These are phyloP conservation scores for Bungarus multicinctus DNA, from an alignment of 2,113 vertebrate species.

Conservation along the genomic window DNA sequence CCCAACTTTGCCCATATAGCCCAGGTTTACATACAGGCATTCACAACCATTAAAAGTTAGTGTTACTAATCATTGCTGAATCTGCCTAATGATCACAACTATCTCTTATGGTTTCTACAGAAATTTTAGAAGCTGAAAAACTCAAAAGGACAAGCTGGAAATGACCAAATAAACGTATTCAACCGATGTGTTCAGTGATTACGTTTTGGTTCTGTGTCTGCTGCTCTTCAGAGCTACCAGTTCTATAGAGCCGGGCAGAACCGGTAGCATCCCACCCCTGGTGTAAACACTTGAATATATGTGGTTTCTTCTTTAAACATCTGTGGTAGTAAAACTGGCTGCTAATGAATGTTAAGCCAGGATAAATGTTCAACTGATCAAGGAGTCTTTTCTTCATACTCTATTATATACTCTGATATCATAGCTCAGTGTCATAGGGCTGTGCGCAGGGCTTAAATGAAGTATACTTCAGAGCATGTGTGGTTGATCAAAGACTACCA, in stretches of 20 bases:
- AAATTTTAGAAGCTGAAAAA: not conserved
- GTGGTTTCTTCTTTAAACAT: not conserved
- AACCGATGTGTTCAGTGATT: too few species aligned
- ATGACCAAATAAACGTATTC: not conserved
- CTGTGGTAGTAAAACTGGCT: not conserved
- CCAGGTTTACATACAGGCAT: not conserved
- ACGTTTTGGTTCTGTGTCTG: too few species aligned
- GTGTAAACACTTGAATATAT: not conserved
- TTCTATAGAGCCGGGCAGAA: too few species aligned
- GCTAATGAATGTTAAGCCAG: not conserved
- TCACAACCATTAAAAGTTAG: not conserved
- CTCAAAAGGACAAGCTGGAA: not conserved
- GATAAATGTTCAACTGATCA: not conserved
- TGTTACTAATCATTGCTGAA: not conserved
- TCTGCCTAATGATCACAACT: not conserved
- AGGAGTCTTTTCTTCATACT: not conserved
- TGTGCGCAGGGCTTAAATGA: not conserved
- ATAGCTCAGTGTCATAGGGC: not conserved
- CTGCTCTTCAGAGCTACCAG: too few species aligned
- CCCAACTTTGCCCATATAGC: not conserved
- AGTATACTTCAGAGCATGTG: not conserved
- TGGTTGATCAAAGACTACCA: not conserved
- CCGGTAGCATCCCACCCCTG: too few species aligned
- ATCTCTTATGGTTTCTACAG: not conserved
- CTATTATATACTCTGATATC: not conserved